Conservation (phyloP, 2,797 vertebrate genomes). For the Spheniscus humboldti region DNA sequence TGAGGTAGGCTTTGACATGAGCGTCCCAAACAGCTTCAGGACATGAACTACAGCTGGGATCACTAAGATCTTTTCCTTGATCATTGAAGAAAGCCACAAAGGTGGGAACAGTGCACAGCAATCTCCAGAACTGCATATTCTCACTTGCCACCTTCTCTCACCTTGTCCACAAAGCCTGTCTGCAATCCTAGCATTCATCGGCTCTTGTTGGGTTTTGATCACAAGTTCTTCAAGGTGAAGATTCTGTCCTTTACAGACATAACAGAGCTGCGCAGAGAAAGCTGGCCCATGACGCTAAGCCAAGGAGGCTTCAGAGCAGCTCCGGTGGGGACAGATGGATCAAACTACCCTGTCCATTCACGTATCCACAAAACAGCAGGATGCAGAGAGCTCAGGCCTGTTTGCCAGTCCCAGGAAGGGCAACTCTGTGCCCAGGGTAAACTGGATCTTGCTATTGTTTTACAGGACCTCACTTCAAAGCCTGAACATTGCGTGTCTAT, state of each 20-base stretch:
- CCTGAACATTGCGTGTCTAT: neutral
- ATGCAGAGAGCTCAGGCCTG: neutral
- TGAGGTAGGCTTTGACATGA: neutral
- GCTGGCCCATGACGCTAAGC: neutral
- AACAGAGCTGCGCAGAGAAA: neutral
- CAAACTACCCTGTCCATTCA: neutral
- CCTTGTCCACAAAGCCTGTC: neutral
- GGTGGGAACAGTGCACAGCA: neutral
- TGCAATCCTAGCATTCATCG: neutral
- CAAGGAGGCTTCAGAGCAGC: neutral
- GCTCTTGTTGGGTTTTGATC: neutral
- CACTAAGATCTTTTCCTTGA: neutral
- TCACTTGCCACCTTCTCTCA: neutral
- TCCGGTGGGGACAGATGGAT: neutral
- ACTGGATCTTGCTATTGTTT: neutral
- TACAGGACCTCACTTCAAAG: neutral
- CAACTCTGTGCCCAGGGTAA: neutral
- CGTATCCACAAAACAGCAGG: neutral
- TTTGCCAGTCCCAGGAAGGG: neutral
- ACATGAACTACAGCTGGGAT: neutral
- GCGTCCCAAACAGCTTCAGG: neutral
- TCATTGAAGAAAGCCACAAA: neutral
- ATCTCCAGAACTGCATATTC: conserved; percentile 23
- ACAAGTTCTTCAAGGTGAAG: conserved; percentile 52
- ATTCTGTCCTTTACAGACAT: neutral